Base-by-base conservation (phyloP, 1,140 invertebrate genomes). In the Anastatus disparis region DNA sequence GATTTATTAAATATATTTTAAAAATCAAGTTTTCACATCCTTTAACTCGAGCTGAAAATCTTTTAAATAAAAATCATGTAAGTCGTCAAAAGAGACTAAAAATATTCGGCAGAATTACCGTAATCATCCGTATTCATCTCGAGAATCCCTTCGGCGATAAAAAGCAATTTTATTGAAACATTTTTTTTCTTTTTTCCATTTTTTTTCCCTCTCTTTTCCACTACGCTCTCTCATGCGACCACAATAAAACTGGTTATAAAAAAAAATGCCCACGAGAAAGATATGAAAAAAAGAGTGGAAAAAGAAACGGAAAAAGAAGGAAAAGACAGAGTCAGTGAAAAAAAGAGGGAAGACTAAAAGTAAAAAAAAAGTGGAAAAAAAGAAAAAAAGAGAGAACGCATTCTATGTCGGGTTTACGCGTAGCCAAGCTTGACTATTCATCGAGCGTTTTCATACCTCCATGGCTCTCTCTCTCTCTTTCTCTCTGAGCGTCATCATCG, bases 351-450 rank as follows among this genome's bases (percentile, higher is more conserved):
- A 31, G 17, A 22, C 24, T 20, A 24, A 17, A 9, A 26, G 26
- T 31, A n/a, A 9, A 15, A 26, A 15, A 55, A 52, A 52, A 26
- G 24, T 27, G 42, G 42, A 15, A n/a, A n/a, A n/a, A n/a, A n/a
- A n/a, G n/a, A n/a, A 27, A 4, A 3, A 52, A 38, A 29, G 15
- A 2, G n/a, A 17, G 7, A 24, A 10, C 40, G 4, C 6, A 31
- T 27, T 17, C 61, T 20, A 1, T 22, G 1, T 29, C 2, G 13
- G 50, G 22, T 50, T 27, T 10, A 22, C 10, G 22, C 0, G 20
- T 71, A 59, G 58, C 38, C 42, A 63, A 74, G 69, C 64, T 80
- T 81, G 77, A 79, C 76, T 81, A 81, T 81, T 81, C 80, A 78
- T 76, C 73, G 62, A 55, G 74, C 75, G 77, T 80, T 79, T 79